Evolutionary conservation across 2,797 vertebrate species (phyloP), one percentile per base, ranked within the genome.

Genomic region (Tiaroga cobitis): DNA sequence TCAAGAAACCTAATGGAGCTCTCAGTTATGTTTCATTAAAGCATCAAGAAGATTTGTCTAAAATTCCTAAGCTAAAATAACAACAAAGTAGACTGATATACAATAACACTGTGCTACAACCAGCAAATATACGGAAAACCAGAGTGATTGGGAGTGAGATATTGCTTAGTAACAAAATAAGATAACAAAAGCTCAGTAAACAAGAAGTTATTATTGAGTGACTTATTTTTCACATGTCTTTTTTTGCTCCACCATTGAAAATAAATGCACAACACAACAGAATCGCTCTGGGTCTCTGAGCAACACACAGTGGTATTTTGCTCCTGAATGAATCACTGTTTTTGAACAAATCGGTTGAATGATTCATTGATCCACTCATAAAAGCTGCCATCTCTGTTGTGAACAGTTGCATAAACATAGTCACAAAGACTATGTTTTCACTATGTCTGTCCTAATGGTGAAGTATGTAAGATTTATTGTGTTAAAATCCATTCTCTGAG

Each of bases 1-100:
- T 70, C 32, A 70, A n/a, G 49, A 81, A 81, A 54, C 49, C 8
- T 79, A 79, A 68, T 67, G 29, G 63, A 51, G 5, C 43, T 82
- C 37, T 46, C 18, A 34, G 21, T 41, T 63, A 54, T 29, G n/a
- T 77, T 67, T 84, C n/a, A 41, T n/a, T 76, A 32, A 82, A 46
- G 26, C 34, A 74, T 46, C 26, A 34, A 72, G 37, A 41, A 46
- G 5, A 32, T 72, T 72, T 4, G 0, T 15, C 70, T 74, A 74
- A 29, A 73, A 73, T 16, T 16, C n/a, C 3, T 19, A 2, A 15
- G 34, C 24, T 77, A 41, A 61, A 78, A 78, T 41, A 41, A 15
- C 39, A 72, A 26, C 24, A n/a, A 34, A 59, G 5, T 8, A 78
- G 37, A 61, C 56, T 61, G 37, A 76, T 5, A 75, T 37, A 4